Evolutionary conservation across 2,888 invertebrate species (phyloP), one percentile per base, ranked within the genome.

Genomic region (Saturnia pavonia): DNA sequence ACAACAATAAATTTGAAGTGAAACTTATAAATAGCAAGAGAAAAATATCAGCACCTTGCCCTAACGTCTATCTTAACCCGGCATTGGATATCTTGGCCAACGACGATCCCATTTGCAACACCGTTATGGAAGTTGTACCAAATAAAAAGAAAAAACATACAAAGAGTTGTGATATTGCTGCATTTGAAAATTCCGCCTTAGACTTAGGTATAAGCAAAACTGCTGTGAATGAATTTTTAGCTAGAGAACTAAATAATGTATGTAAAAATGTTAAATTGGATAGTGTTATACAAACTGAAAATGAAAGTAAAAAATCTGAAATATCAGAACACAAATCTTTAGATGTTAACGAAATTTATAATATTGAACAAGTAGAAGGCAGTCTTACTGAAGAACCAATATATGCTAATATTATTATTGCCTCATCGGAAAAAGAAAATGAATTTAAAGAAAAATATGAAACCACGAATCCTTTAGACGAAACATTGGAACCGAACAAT

Each of bases 1-100:
- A 94, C 82, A 94, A 94, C 81, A 94, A 94, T 70, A 87, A 91
- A 77, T 94, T 93, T 76, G 94, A 94, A 86, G 83, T 94, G 6
- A 90, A 86, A 77, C 88, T 89, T 9, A 80, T 78, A 0, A 87
- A 89, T 73, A 87, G 81, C 65, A 93, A 94, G 77, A 82, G 94
- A n/a, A 94, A 94, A 75, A 87, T 91, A 48, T 80, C 82, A 8
- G 78, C 86, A 6, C 88, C 88, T 0, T 85, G 88, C 51, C 80
- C 88, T 0, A 94, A 92, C 74, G 90, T 85, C 0, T 94, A 93
- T 74, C 80, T 92, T 14, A 94, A 94, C 74, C 94, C 94, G 8
- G 94, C 90, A 0, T 73, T 94, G 1, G 94, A 94, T 72, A 80
- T 94, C 0, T 84, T 94, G 0, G 92, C 85, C 7, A 94, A 92